A percentile compares a stretch with the other conserved stretches of the same genome.
These are phyloP conservation scores for Melanostoma scalare DNA, from an alignment of 2,888 invertebrate genomes.

Conservation along the genomic window DNA sequence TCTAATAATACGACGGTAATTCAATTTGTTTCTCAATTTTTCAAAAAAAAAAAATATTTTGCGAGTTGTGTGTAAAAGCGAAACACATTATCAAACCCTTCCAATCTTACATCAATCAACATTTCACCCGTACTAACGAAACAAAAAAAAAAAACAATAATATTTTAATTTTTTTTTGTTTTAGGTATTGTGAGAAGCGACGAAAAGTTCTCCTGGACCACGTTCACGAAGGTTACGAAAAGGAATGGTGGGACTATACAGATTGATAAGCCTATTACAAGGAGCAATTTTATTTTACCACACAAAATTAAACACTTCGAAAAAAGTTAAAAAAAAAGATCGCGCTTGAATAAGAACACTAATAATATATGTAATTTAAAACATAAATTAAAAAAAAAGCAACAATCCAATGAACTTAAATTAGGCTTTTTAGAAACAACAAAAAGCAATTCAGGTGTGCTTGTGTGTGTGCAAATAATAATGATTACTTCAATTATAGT, in stretches of 20 bases:
- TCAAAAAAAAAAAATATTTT: neutral
- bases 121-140: no score
- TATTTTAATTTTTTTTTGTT: slow-evolving; percentile 75
- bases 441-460: slow-evolving; percentile 41
- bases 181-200: slow-evolving; percentile 98
- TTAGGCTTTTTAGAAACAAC: slow-evolving; percentile 18
- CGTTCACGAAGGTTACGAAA: slow-evolving; percentile 99
- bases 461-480: slow-evolving; percentile 33
- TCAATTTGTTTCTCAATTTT: neutral
- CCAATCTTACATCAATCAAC: no score
- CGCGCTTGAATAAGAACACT: slow-evolving; percentile 34
- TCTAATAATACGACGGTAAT: no score
- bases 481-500: slow-evolving; percentile 42
- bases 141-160: no score
- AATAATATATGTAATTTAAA: slow-evolving; percentile 19
- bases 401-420: slow-evolving; percentile 28
- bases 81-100: no score
- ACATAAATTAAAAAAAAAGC: slow-evolving; percentile 8
- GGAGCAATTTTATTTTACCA: slow-evolving; percentile 19
- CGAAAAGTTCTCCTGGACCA: slow-evolving; percentile 97
- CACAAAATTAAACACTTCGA: slow-evolving; percentile 45
- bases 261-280: slow-evolving; percentile 84
- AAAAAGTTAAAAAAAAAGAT: slow-evolving; percentile 7
- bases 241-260: slow-evolving; percentile 98
- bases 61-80: no score